phyloP scores from a whole-genome alignment of 2,888 invertebrate genomes.

The Dolichopus griseipennis region DNA sequence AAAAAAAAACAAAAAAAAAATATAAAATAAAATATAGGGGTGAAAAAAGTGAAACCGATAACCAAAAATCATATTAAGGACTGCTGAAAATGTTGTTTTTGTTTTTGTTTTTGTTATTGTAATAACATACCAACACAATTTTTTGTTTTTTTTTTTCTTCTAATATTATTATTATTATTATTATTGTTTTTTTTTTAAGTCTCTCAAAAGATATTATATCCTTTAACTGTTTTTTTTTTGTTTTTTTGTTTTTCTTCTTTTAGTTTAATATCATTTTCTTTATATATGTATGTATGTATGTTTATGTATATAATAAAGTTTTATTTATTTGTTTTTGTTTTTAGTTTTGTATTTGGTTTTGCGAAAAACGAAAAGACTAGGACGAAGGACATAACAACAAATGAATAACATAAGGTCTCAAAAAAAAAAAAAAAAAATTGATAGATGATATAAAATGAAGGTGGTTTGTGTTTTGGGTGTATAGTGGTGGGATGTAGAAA shows the following conservation, averaged over 20 bases:
- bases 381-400: background rate
- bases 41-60: background rate
- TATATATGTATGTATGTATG: too few species aligned
- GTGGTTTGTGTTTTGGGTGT: background rate
- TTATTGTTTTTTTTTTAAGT: background rate
- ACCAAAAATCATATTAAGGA: background rate
- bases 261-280: background rate
- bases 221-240: background rate
- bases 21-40: too few species aligned
- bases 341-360: background rate
- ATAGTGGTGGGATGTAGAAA: too few species aligned
- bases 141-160: background rate
- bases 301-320: too few species aligned
- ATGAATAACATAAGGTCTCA: background rate
- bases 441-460: constrained; percentile 1
- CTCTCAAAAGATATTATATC: background rate
- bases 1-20: too few species aligned
- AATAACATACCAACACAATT: background rate
- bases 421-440: too few species aligned
- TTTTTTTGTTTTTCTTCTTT: background rate
- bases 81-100: background rate
- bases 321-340: too few species aligned
- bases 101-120: background rate
- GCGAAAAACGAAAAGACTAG: background rate
- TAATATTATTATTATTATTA: background rate